phyloP scores from a whole-genome alignment of 2,113 vertebrate species.

The Gobio gobio region DNA sequence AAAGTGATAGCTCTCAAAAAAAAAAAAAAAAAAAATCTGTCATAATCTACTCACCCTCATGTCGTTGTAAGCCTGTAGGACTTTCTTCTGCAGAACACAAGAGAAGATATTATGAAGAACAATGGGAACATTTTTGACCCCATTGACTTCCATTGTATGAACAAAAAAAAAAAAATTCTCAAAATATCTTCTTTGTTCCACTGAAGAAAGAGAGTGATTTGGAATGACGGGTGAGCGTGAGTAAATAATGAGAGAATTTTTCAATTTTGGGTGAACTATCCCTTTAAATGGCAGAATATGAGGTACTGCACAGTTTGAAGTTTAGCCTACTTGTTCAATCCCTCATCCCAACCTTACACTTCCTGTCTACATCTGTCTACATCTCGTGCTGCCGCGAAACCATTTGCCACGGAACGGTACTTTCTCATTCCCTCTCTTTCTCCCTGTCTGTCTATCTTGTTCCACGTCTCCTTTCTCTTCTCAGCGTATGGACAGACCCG shows the following conservation, averaged over 20 bases:
- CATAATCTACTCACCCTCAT: not conserved
- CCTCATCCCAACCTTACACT: not conserved
- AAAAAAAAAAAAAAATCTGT: not conserved
- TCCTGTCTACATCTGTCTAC: conserved; percentile 19
- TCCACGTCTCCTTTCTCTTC: conserved; percentile 39
- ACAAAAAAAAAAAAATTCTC: not conserved
- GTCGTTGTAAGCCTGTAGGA: not conserved
- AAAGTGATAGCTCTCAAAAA: not conserved
- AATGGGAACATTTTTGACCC: not conserved
- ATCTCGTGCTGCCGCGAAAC: conserved; percentile 32
- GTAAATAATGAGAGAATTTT: not conserved
- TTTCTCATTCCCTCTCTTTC: conserved; percentile 38
- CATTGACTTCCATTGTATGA: not conserved
- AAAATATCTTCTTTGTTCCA: not conserved
- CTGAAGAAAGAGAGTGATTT: not conserved
- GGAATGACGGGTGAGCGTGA: not conserved
- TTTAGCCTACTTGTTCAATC: conserved; percentile 23
- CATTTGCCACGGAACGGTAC: conserved; percentile 39
- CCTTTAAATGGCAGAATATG: not conserved
- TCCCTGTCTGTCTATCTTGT: conserved; percentile 39
- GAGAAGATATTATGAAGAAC: not conserved
- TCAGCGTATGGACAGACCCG: conserved; percentile 32
- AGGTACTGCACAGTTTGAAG: conserved; percentile 23
- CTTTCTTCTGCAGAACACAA: not conserved
- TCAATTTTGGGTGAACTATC: not conserved